Evolutionary conservation across 2,888 invertebrate species (phyloP), one percentile per base, ranked within the genome.

Genomic region (Ischnura elegans): DNA sequence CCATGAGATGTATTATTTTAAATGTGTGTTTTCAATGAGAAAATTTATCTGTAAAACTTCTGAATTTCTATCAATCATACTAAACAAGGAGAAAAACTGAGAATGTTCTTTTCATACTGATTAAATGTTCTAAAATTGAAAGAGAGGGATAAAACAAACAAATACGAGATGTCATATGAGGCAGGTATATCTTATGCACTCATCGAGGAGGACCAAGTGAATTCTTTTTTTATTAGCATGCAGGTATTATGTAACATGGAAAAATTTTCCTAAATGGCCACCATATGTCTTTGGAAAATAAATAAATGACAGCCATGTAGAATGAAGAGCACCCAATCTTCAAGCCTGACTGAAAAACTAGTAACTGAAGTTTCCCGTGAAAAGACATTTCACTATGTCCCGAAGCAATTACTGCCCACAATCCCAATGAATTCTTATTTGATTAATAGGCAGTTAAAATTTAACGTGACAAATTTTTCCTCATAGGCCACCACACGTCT

Each of bases 401-500:
- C 61, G 55, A 87, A 87, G 61, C 87, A 90, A 90, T 66, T 66
- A 90, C 90, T 90, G 90, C 90, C 90, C 10, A 3, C 19, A n/a
- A n/a, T n/a, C 61, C 61, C 61, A 61, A 2, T 61, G 61, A 25
- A 1, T 61, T 2, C 6, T 13, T 4, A 61, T 61, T 21, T 25
- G 5, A 25, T 61, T 4, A 61, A n/a, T 61, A 61, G 21, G 61
- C 61, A 61, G 25, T 21, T 61, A 61, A 6, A 1, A 25, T 61
- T 21, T 61, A 25, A 2, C n/a, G 61, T 61, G 25, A 61, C n/a
- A 6, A 21, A 21, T 16, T n/a, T n/a, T n/a, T n/a, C n/a, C n/a
- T n/a, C 5, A 61, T 21, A 5, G 61, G 19, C 25, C 61, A 61
- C 61, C 61, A 61, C 25, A 61, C n/a, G 61, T 61, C 61, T 36